A percentile compares a stretch with the other conserved stretches of the same genome.
These are phyloP conservation scores for Callipepla californica DNA, from an alignment of 2,113 vertebrate genomes.

Conservation along the genomic window DNA sequence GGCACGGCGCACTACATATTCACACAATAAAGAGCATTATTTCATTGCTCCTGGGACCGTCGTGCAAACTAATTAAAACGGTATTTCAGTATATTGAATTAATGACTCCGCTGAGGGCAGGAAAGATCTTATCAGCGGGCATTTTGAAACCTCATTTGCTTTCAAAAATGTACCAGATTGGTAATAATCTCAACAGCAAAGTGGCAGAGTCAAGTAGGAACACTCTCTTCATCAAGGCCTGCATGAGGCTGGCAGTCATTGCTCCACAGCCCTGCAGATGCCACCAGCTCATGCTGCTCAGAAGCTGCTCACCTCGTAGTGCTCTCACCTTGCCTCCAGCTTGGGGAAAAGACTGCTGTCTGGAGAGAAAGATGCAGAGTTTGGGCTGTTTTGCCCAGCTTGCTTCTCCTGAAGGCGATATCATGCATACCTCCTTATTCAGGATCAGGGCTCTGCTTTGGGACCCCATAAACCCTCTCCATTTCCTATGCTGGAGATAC, in stretches of 20 bases:
- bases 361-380: background rate
- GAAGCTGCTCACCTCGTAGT: accelerated
- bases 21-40: constrained; percentile 53
- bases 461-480: background rate
- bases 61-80: constrained; percentile 54
- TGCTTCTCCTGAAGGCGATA: background rate
- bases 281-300: accelerated
- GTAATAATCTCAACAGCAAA: constrained; percentile 29
- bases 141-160: constrained; percentile 11
- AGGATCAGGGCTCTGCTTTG: background rate
- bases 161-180: background rate
- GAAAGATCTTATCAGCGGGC: constrained; percentile 52
- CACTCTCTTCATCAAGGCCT: background rate
- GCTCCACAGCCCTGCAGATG: background rate
- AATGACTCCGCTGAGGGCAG: constrained; percentile 59
- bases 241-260: accelerated
- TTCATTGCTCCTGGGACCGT: constrained; percentile 29
- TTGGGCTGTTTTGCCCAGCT: accelerated
- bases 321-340: background rate
- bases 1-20: background rate
- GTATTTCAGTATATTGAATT: constrained; percentile 52
- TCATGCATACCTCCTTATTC: background rate
- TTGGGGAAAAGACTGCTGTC: background rate
- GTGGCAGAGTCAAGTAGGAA: constrained; percentile 2
- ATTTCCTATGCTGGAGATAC: background rate